These are phyloP conservation scores for Contarinia nasturtii DNA, from an alignment of 1,140 invertebrate genomes.

Conservation along the genomic window DNA sequence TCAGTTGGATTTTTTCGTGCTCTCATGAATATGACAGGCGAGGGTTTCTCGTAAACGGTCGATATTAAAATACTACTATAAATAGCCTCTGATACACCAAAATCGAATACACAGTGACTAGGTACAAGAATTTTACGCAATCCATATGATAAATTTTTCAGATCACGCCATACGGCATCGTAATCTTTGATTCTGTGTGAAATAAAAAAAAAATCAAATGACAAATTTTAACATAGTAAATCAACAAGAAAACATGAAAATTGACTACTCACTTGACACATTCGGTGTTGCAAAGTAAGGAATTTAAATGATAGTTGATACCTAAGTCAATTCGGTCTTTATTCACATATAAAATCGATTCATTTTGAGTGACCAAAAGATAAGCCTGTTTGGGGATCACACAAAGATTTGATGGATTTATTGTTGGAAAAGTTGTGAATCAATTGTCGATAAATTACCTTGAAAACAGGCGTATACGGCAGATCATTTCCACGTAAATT, in stretches of 20 bases:
- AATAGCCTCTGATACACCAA: constrained; percentile 59
- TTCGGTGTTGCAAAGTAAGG: constrained; percentile 37
- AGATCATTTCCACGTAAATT: constrained; percentile 89
- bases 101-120: constrained; percentile 42
- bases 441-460: constrained; percentile 11
- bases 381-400: too few species aligned
- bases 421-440: too few species aligned
- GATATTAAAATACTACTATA: constrained; percentile 37
- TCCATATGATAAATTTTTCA: constrained; percentile 40
- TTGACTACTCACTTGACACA: constrained; percentile 38
- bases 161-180: constrained; percentile 43
- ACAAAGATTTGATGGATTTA: too few species aligned
- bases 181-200: constrained; percentile 46
- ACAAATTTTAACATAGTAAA: neutral
- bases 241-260: neutral
- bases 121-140: constrained; percentile 53
- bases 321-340: constrained; percentile 32
- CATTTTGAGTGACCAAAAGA: constrained; percentile 42
- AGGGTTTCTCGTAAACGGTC: constrained; percentile 36
- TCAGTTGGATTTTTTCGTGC: constrained; percentile 73
- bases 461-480: constrained; percentile 69
- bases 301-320: constrained; percentile 32
- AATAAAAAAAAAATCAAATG: too few species aligned
- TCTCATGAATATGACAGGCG: constrained; percentile 63
- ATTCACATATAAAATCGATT: constrained; percentile 41